Base-by-base conservation (phyloP, 2,888 invertebrate species). In the Trilocha varians region DNA sequence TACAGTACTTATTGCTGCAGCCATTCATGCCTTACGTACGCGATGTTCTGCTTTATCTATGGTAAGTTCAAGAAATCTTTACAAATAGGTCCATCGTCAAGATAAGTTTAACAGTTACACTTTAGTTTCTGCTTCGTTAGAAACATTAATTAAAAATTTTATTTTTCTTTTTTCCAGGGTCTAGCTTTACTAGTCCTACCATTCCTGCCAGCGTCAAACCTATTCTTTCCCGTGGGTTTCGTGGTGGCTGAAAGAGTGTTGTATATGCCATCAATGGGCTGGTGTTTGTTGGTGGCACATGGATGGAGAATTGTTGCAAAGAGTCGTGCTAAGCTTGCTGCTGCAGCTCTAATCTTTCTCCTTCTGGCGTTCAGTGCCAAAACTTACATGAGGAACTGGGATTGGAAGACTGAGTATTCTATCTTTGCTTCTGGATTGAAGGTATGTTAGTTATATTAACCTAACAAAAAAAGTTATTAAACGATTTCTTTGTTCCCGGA, bases 211-310 rank as follows among this genome's bases (percentile, higher is more conserved):
- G 98, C 98, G 1, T 97, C 97, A 40, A 98, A 98, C 87, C 88
- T 98, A 38, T 98, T 98, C 87, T 98, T 98, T 83, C 97, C 98
- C 0, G 98, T 98, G 40, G 98, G 98, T 1, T 98, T 98, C 78
- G 98, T 98, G 47, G 93, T 98, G 18, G 98, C 98, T 2, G 98
- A 98, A 80, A 87, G 98, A 53, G 93, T 98, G 36, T 88, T 98
- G 3, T 98, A 98, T 78, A 96, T 97, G 87, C 98, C 98, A 0
- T 97, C 97, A 11, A 97, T 98, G 97, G 98, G 98, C 40, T 97
- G 95, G 87, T 98, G 97, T 66, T 89, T 98, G 74, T 87, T 98
- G 15, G 89, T 97, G 2, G 96, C 95, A 2, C 95, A 95, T 62
- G 96, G 96, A 32, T 96, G 91, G 91, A 88, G 90, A 49, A 79